Evolutionary conservation across 2,797 vertebrate species (phyloP).

Genomic region (Syndactyla subalaris): DNA sequence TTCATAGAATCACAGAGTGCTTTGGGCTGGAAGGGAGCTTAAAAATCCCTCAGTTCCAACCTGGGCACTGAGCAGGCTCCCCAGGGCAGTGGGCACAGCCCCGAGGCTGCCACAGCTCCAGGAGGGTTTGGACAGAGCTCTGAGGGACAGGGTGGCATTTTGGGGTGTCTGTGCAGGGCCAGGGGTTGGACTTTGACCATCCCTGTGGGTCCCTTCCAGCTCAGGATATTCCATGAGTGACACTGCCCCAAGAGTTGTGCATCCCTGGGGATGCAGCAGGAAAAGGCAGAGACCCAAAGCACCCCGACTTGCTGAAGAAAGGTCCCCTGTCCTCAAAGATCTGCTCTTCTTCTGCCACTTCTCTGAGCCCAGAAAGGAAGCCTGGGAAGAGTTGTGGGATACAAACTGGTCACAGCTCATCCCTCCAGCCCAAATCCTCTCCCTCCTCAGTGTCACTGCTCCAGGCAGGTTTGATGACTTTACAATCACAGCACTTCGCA

Average conservation of each 20-base stretch:
- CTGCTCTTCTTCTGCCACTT: neutral
- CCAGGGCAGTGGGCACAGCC: neutral
- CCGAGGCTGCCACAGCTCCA: neutral
- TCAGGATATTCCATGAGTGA: neutral
- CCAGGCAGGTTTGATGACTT: too few species aligned
- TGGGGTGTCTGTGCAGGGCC: neutral
- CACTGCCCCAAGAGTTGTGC: neutral
- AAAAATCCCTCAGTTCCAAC: rapidly evolving
- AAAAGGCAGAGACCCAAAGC: neutral
- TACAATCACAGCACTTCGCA: too few species aligned
- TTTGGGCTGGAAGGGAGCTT: neutral
- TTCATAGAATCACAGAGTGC: neutral
- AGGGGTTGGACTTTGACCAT: neutral
- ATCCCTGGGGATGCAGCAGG: rapidly evolving
- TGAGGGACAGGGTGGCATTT: neutral
- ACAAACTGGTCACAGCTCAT: too few species aligned
- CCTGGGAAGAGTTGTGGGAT: neutral
- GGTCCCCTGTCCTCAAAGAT: neutral
- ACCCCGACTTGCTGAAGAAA: neutral
- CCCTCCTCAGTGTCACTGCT: neutral
- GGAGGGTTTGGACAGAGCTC: neutral
- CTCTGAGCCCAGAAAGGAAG: neutral
- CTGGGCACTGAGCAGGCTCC: neutral
- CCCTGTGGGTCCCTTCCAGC: neutral
- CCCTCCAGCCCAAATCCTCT: too few species aligned